These are phyloP conservation scores for Ochropleura leucogaster DNA, from an alignment of 2,888 invertebrate genomes.

Conservation along the genomic window DNA sequence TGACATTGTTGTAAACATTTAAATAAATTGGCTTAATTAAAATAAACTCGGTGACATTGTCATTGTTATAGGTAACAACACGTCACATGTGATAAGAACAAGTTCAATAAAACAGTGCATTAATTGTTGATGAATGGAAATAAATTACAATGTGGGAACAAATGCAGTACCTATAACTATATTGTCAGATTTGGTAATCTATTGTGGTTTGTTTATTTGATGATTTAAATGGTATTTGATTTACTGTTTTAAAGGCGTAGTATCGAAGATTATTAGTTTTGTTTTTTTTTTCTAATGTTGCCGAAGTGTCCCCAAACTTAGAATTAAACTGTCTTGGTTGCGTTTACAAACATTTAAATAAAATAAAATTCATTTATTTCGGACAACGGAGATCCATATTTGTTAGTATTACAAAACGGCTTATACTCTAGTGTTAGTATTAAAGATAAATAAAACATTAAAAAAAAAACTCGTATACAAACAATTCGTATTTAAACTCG, in stretches of 20 bases:
- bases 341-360: too few species aligned
- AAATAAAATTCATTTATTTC: too few species aligned
- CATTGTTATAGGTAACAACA: background rate
- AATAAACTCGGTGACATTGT: constrained; percentile 1
- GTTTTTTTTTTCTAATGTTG: too few species aligned
- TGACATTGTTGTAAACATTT: background rate
- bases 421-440: too few species aligned
- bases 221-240: background rate
- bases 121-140: constrained; percentile 24
- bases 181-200: background rate
- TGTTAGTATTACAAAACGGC: too few species aligned
- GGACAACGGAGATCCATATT: too few species aligned
- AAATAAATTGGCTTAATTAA: background rate
- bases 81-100: constrained; percentile 17
- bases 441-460: too few species aligned
- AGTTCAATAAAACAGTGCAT: constrained; percentile 35
- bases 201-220: constrained; percentile 10
- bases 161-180: background rate
- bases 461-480: too few species aligned
- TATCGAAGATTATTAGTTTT: background rate
- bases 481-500: too few species aligned
- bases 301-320: too few species aligned
- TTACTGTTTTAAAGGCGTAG: background rate
- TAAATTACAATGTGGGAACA: constrained; percentile 1
- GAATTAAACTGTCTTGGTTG: too few species aligned